Conservation (phyloP, 1,140 invertebrate genomes). For the Drosophila watanabei region DNA sequence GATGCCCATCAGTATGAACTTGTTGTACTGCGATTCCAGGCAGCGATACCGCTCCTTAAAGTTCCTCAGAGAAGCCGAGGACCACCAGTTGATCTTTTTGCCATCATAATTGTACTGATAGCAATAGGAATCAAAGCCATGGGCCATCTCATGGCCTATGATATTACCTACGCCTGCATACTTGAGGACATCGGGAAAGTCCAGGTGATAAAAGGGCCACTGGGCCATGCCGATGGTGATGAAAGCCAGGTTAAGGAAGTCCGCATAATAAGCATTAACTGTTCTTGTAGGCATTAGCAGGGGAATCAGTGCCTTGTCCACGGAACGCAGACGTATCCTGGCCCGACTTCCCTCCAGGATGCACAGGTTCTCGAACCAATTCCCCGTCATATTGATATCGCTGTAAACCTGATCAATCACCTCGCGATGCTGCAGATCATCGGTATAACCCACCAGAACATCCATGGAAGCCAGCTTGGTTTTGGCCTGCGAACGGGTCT, state of each 20-base stretch:
- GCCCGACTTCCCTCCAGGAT: conserved; percentile 62
- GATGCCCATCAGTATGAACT: conserved; percentile 67
- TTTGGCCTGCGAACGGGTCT: conserved; percentile 68
- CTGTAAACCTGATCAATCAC: conserved; percentile 62
- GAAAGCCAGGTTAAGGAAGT: conserved; percentile 75
- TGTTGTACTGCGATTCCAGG: conserved; percentile 94
- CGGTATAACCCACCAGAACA: conserved; percentile 72
- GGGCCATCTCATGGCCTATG: conserved; percentile 90
- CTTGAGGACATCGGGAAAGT: conserved; percentile 72
- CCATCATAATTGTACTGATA: conserved; percentile 93
- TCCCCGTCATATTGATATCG: conserved; percentile 50
- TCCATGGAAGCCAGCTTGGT: conserved; percentile 78
- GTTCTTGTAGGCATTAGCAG: conserved; percentile 68
- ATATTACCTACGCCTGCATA: conserved; percentile 90
- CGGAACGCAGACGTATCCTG: conserved; percentile 51
- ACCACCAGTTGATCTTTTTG: conserved; percentile 94
- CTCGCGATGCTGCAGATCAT: conserved; percentile 68
- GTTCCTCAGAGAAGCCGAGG: conserved; percentile 88
- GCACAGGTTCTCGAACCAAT: conserved; percentile 67
- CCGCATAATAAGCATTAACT: conserved; percentile 80
- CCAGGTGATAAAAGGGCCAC: conserved; percentile 71
- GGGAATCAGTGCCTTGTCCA: conserved; percentile 73
- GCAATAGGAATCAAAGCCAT: conserved; percentile 89
- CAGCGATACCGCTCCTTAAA: conserved; percentile 92
- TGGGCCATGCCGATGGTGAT: conserved; percentile 84